Evolutionary conservation across 2,797 vertebrate genomes (phyloP).

Genomic region (Cheirogaleus major): DNA sequence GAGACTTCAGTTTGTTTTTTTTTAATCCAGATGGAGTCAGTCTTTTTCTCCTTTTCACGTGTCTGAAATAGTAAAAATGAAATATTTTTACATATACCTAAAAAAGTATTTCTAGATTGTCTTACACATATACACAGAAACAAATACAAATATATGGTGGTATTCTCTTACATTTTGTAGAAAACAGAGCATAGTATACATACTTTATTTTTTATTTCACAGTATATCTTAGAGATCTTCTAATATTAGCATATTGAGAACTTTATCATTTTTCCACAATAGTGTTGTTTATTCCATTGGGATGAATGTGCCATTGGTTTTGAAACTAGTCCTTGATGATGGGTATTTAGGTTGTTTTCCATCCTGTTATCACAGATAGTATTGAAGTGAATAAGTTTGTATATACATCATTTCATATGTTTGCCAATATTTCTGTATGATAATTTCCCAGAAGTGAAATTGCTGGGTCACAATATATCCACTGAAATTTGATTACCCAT

Average conservation of each 20-base stretch:
- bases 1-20: not conserved
- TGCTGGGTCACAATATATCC: not conserved
- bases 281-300: not conserved
- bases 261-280: not conserved
- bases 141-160: not conserved
- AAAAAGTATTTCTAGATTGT: not conserved
- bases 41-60: constrained; percentile 37
- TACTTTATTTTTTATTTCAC: not conserved
- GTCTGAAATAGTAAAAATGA: constrained; percentile 4
- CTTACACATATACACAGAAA: not conserved
- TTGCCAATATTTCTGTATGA: not conserved
- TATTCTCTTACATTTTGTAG: not conserved
- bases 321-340: not conserved
- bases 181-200: not conserved
- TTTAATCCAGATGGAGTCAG: not conserved
- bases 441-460: constrained; percentile 31
- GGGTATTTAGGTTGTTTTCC: not conserved
- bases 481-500: constrained; percentile 5
- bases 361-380: not conserved
- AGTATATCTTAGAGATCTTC: constrained; percentile 23
- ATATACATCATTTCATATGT: not conserved
- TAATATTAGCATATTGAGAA: not conserved
- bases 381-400: not conserved
- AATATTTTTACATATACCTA: constrained; percentile 25
- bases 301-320: not conserved